phyloP scores from a whole-genome alignment of 2,888 invertebrate genomes.

The Folsomia candida region DNA sequence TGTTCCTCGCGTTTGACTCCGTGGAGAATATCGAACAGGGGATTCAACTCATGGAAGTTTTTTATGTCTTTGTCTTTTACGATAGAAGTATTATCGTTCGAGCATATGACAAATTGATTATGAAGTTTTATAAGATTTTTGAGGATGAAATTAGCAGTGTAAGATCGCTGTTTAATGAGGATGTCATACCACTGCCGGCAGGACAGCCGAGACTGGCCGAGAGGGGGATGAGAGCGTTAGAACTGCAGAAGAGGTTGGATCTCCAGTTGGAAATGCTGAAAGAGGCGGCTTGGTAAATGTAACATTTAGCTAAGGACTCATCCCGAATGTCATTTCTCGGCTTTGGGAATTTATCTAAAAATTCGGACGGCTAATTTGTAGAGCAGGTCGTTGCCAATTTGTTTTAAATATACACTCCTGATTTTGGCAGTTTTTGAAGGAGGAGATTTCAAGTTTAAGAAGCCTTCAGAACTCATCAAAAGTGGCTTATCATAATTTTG shows the following conservation, averaged over 20 bases:
- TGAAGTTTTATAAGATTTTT: constrained; percentile 64
- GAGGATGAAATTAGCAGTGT: constrained; percentile 67
- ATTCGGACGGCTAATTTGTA: no score
- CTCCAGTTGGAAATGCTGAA: constrained; percentile 61
- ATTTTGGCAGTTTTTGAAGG: no score
- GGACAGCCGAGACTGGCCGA: constrained; percentile 40
- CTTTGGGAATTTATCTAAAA: no score
- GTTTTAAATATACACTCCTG: no score
- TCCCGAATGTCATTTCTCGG: no score
- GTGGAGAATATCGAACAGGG: constrained; percentile 78
- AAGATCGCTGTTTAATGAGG: constrained; percentile 47
- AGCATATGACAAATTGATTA: constrained; percentile 60
- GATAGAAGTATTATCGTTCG: constrained; percentile 61
- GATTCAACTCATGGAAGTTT: constrained; percentile 70
- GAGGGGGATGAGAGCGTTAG: constrained; percentile 41
- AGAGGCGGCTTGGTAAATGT: constrained; percentile 59
- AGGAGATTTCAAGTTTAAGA: no score
- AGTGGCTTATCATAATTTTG: background rate
- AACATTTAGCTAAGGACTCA: no score
- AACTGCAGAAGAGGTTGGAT: constrained; percentile 41
- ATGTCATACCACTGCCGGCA: constrained; percentile 39
- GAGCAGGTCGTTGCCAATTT: no score
- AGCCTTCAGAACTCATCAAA: no score
- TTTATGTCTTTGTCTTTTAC: constrained; percentile 72
- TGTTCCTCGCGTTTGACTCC: constrained; percentile 73